Conservation (phyloP, 2,113 vertebrate species). For the Amphiprion ocellaris region DNA sequence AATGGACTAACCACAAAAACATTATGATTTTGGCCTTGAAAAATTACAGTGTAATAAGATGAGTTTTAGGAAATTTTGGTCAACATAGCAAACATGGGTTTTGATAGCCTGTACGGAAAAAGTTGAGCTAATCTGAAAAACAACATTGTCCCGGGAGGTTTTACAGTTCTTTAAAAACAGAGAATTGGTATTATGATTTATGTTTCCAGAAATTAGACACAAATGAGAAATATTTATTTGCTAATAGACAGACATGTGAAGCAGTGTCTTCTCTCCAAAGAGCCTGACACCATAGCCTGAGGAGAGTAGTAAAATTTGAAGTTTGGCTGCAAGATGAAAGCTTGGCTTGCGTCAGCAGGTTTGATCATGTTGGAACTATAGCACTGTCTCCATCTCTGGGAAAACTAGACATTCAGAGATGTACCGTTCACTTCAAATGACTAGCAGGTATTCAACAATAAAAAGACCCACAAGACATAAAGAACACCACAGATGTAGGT, state of each 20-base stretch:
- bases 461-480: slow-evolving; percentile 33
- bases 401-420: slow-evolving; percentile 49
- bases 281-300: slow-evolving; percentile 9
- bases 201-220: slow-evolving; percentile 1
- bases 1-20: slow-evolving; percentile 59
- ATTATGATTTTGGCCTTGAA: slow-evolving; percentile 28
- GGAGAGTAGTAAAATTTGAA: slow-evolving; percentile 30
- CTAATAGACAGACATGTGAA: slow-evolving; percentile 12
- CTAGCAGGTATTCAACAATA: slow-evolving; percentile 41
- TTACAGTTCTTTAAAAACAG: background rate
- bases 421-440: slow-evolving; percentile 33
- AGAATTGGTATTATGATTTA: background rate
- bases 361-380: slow-evolving; percentile 43
- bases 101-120: slow-evolving; percentile 30
- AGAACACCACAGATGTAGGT: slow-evolving; percentile 8
- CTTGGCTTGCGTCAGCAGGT: slow-evolving; percentile 45
- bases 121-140: slow-evolving; percentile 21
- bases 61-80: slow-evolving; percentile 42
- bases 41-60: slow-evolving; percentile 41
- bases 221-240: background rate
- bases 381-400: slow-evolving; percentile 40
- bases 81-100: slow-evolving; percentile 36
- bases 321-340: slow-evolving; percentile 60
- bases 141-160: background rate
- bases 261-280: background rate